Evolutionary conservation across 2,888 invertebrate species (phyloP).

Genomic region (Acanthopleura granulata): DNA sequence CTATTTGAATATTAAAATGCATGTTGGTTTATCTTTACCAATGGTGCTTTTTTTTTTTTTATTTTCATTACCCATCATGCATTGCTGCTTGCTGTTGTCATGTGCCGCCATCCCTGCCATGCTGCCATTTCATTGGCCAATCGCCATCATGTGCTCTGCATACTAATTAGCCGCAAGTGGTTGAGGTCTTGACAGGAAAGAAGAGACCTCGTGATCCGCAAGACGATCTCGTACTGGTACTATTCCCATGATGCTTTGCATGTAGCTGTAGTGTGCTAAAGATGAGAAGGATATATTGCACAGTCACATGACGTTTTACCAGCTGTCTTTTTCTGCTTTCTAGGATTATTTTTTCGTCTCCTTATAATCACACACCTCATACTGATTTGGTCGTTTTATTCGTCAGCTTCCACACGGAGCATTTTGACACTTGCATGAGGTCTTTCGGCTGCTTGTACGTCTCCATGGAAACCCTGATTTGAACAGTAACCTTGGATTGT

Average conservation of each 20-base stretch:
- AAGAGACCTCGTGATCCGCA: slow-evolving; percentile 91
- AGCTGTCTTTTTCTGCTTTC: slow-evolving; percentile 45
- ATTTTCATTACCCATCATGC: slow-evolving; percentile 70
- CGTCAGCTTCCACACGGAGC: slow-evolving; percentile 12
- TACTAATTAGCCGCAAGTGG: slow-evolving; percentile 70
- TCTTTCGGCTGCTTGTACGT: slow-evolving; percentile 18
- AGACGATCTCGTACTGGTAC: slow-evolving; percentile 96
- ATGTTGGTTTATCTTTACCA: slow-evolving; percentile 63
- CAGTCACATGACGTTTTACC: slow-evolving; percentile 66
- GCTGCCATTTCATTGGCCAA: slow-evolving; percentile 68
- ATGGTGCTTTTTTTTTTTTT: slow-evolving; percentile 68
- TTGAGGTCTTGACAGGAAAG: slow-evolving; percentile 84
- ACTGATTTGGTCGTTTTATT: neutral
- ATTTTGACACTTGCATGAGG: slow-evolving; percentile 17
- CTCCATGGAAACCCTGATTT: slow-evolving; percentile 2
- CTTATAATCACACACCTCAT: slow-evolving; percentile 22
- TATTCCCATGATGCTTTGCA: slow-evolving; percentile 70
- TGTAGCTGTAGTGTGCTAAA: slow-evolving; percentile 67
- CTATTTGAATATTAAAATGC: slow-evolving; percentile 36
- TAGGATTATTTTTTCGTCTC: slow-evolving; percentile 41
- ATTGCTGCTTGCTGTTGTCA: slow-evolving; percentile 71
- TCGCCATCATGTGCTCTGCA: slow-evolving; percentile 68
- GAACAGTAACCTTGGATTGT: neutral
- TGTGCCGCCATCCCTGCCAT: slow-evolving; percentile 70
- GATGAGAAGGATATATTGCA: slow-evolving; percentile 61